Percentiles rank a stretch among this genome's conserved stretches.
Conservation (phyloP, 2,797 vertebrate species). For the Xenopus petersii region DNA sequence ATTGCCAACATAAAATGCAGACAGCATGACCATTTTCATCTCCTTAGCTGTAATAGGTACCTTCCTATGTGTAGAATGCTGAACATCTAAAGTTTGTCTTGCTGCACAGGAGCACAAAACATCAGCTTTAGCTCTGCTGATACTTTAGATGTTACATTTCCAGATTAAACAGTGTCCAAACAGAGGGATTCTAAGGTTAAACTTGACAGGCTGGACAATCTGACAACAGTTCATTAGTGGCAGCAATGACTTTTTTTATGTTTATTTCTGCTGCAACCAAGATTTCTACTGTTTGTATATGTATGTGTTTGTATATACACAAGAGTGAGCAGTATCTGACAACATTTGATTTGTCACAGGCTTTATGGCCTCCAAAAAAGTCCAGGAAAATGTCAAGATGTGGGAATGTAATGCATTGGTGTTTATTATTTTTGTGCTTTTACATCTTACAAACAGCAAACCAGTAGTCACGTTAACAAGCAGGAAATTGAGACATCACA, state of each 20-base stretch:
- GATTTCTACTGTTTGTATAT: conserved; percentile 59
- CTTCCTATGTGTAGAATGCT: no score
- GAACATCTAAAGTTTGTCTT: no score
- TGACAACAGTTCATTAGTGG: conserved; percentile 51
- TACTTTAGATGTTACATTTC: conserved; percentile 21
- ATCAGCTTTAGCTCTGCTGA: conserved; percentile 44
- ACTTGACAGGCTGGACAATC: conserved; percentile 48
- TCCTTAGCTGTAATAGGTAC: no score
- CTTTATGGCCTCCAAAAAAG: conserved; percentile 48
- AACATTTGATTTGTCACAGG: conserved; percentile 53
- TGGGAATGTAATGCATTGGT: conserved; percentile 37
- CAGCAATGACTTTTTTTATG: conserved; percentile 55
- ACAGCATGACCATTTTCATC: no score
- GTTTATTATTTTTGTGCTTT: conserved; percentile 47
- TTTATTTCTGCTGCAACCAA: conserved; percentile 54
- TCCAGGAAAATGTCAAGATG: conserved; percentile 47
- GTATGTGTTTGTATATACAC: conserved; percentile 56
- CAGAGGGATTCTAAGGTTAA: conserved; percentile 53
- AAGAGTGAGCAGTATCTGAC: conserved; percentile 53
- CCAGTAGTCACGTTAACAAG: conserved; percentile 25
- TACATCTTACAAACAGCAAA: conserved; percentile 34
- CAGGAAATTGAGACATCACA: conserved; percentile 40
- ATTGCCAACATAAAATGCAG: no score
- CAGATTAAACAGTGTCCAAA: conserved; percentile 54
- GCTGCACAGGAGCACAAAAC: no score